Evolutionary conservation across 1,140 invertebrate species (phyloP).

Genomic region (Zaprionus tsacasi): DNA sequence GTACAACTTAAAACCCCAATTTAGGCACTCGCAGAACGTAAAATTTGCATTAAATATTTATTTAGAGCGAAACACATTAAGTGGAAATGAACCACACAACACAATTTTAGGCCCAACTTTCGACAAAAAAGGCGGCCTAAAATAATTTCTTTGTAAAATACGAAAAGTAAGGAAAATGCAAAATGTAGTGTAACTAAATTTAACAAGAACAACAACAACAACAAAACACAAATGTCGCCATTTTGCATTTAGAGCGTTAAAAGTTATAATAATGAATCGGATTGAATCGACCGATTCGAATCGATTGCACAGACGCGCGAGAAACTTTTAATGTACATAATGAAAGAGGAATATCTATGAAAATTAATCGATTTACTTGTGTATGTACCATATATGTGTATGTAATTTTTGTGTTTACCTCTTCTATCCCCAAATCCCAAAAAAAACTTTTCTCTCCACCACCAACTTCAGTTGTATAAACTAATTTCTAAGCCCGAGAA

Average conservation of each 20-base stretch:
- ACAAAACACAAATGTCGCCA: slow-evolving; percentile 72
- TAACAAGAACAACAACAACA: slow-evolving; percentile 54
- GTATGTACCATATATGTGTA: slow-evolving; percentile 38
- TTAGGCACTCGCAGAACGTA: slow-evolving; percentile 63
- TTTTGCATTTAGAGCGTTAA: slow-evolving; percentile 80
- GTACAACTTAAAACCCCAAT: slow-evolving; percentile 47
- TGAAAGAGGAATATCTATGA: slow-evolving; percentile 5
- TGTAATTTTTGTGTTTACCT: slow-evolving; percentile 41
- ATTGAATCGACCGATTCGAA: neutral
- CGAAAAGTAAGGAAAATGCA: slow-evolving; percentile 50
- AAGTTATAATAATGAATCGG: slow-evolving; percentile 29
- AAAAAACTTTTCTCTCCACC: neutral
- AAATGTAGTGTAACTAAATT: slow-evolving; percentile 51
- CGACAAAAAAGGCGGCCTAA: slow-evolving; percentile 67
- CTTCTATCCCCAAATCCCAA: neutral
- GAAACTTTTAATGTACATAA: slow-evolving; percentile 47
- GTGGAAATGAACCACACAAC: slow-evolving; percentile 28
- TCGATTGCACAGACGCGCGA: slow-evolving; percentile 29
- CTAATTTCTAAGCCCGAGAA: slow-evolving; percentile 58
- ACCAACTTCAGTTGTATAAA: slow-evolving; percentile 67
- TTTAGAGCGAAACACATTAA: slow-evolving; percentile 49
- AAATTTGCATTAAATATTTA: slow-evolving; percentile 65
- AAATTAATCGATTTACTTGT: slow-evolving; percentile 20
- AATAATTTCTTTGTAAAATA: slow-evolving; percentile 82
- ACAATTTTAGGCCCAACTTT: slow-evolving; percentile 76